Base-by-base conservation (phyloP, 2,797 vertebrate genomes). In the Lates japonicus region DNA sequence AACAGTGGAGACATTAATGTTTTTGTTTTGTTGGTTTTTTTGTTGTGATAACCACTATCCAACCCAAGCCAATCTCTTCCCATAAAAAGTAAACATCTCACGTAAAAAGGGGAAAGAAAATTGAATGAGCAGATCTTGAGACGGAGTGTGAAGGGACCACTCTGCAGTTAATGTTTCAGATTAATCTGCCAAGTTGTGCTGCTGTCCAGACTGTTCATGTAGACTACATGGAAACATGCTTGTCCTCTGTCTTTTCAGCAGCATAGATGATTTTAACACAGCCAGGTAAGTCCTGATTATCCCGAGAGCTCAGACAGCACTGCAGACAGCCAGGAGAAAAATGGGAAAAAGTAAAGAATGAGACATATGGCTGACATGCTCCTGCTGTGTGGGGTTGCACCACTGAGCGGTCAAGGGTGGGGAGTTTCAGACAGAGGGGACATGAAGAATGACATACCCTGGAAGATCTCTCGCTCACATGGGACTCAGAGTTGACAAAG, bases 401-500 rank as follows among this genome's bases (percentile, higher is more conserved):
- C 64, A 64, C 88, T 74, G 88, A 91, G 87, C 51, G 78, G 86
- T 88, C 87, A 87, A 86, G 83, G 79, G 78, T 85, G 80, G 72
- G 64, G 70, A 82, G 82, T 76, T 85, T 65, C 61, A 86, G 83
- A 86, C 76, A 80, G 83, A 83, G 74, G 85, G 84, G 88, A 85
- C 85, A 83, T 91, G 85, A 89, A 70, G 88, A 88, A 92, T 88
- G 90, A 91, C 81, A 83, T 91, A 86, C 84, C 83, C 73, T 72
- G 77, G 82, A 92, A 87, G 87, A 88, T 86, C 86, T 90, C 81
- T 84, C 70, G 55, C 85, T 90, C 90, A 83, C 87, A 78, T 76
- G 90, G 84, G 91, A 90, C 66, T 63, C 62, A 54, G 77, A 82
- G 70, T 87, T 89, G 87, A 92, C 91, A 93, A 92, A 93, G 91